Evolutionary conservation across 2,797 vertebrate genomes (phyloP).

Genomic region (Sphenodon punctatus): DNA sequence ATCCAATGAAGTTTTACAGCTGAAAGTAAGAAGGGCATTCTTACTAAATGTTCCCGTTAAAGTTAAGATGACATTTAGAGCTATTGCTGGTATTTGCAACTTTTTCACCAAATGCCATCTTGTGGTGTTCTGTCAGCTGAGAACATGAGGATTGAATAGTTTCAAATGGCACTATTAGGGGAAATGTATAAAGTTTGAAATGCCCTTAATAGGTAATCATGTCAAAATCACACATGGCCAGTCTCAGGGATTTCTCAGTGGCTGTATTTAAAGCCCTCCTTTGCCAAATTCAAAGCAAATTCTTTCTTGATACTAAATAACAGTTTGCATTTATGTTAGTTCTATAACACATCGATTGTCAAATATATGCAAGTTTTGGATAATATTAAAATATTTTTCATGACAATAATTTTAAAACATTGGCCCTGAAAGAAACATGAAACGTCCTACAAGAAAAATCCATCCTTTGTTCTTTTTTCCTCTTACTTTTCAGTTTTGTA

Average conservation of each 20-base stretch:
- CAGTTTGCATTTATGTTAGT: background rate
- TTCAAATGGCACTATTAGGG: conserved; percentile 38
- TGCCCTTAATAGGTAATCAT: conserved; percentile 44
- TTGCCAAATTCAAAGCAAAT: background rate
- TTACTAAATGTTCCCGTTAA: conserved; percentile 43
- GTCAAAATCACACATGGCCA: conserved; percentile 40
- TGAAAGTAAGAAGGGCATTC: background rate
- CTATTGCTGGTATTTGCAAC: conserved; percentile 50
- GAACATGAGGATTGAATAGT: conserved; percentile 29
- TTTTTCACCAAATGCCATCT: conserved; percentile 29
- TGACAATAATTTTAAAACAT: background rate
- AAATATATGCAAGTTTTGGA: background rate
- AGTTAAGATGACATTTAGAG: conserved; percentile 48
- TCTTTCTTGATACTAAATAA: background rate
- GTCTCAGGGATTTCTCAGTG: background rate
- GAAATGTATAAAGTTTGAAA: conserved; percentile 50
- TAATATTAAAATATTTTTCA: background rate
- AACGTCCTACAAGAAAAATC: background rate
- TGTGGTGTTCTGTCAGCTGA: conserved; percentile 30
- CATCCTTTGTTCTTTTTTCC: no score
- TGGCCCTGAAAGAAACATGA: background rate
- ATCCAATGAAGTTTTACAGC: background rate
- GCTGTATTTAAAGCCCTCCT: background rate
- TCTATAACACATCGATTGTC: background rate
- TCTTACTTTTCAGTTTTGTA: background rate